A percentile compares a stretch with the other conserved stretches of the same genome.
Evolutionary conservation across 2,888 invertebrate species (phyloP).

Genomic region (Hirtodrosophila confusa): DNA sequence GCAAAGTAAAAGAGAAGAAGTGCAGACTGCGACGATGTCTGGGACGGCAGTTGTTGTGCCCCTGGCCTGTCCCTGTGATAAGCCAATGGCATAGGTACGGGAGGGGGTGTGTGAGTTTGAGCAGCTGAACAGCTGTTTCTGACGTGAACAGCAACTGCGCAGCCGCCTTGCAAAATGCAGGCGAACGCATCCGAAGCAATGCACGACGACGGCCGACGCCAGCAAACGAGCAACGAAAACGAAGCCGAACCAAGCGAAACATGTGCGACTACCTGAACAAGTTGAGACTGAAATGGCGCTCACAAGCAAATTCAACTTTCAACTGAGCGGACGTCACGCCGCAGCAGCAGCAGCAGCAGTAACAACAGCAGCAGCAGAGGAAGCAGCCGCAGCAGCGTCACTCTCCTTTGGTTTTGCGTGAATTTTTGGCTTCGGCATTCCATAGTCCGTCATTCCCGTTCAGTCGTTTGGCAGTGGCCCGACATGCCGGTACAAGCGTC

Average conservation of each 20-base stretch:
- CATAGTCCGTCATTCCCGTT: constrained; percentile 40
- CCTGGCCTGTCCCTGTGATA: constrained; percentile 35
- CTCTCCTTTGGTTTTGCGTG: constrained; percentile 34
- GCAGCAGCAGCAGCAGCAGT: constrained; percentile 24
- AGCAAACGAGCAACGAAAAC: constrained; percentile 18
- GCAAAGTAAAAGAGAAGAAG: constrained; percentile 44
- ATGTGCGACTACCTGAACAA: constrained; percentile 61
- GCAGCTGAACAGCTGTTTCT: constrained; percentile 72
- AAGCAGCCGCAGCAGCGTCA: constrained; percentile 16
- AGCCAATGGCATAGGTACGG: constrained; percentile 25
- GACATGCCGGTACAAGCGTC: constrained; percentile 72
- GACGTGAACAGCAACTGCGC: constrained; percentile 63
- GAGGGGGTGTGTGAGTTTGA: constrained; percentile 23
- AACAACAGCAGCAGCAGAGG: constrained; percentile 10
- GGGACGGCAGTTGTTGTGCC: constrained; percentile 47
- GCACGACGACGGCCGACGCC: constrained; percentile 18
- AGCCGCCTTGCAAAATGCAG: constrained; percentile 62
- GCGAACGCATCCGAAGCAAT: constrained; percentile 42
- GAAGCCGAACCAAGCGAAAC: constrained; percentile 22
- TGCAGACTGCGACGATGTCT: constrained; percentile 62
- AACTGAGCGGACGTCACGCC: constrained; percentile 67
- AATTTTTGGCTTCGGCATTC: constrained; percentile 48
- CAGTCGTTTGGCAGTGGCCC: constrained; percentile 72
- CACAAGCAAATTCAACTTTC: constrained; percentile 72
- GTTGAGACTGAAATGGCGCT: constrained; percentile 49